Base-by-base conservation (phyloP, 2,113 vertebrate genomes). In the Brachyistius frenatus region DNA sequence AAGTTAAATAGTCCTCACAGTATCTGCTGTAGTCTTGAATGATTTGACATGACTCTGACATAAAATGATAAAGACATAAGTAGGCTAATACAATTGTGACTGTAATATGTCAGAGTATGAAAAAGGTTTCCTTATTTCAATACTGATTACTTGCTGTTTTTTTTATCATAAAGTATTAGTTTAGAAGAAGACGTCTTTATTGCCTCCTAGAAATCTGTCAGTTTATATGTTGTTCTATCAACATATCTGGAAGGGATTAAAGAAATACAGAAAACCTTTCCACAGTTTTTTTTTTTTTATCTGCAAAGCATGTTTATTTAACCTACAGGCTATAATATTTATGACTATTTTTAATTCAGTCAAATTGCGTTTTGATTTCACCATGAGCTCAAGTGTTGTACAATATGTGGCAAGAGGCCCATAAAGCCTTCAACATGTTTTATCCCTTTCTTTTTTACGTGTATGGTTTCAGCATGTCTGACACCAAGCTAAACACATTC, bases 341-440 rank as follows among this genome's bases (percentile, higher is more conserved):
- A 84, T 78, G 75, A 53, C 65, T 78, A 44, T 79, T 86, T 76
- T 81, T 61, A 68, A 90, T 80, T 77, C 78, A 77, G 33, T 81
- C 61, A 81, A 76, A 67, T 50, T 78, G 30, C 73, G 79, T 86
- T 90, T 73, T 85, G 64, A 87, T 90, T 92, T 91, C 79, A 73
- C 76, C 76, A 63, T 81, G 66, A 70, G 77, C 81, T 75, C 50
- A 65, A 81, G 57, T 75, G 73, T 65, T 72, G 61, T 52, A 77
- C 75, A 66, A 62, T 82, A 49, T 66, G 85, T 83, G 76, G 64
- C 72, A 30, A 80, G 73, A 71, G 81, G 13, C 86, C 80, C 69
- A 76, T 85, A 84, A 90, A 88, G 32, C 80, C 64, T 76, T 90
- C 83, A 84, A 1, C 77, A 83, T 83, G 66, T 83, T 93, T 90